Conservation (phyloP, 2,797 vertebrate species). For the Brotula barbata region DNA sequence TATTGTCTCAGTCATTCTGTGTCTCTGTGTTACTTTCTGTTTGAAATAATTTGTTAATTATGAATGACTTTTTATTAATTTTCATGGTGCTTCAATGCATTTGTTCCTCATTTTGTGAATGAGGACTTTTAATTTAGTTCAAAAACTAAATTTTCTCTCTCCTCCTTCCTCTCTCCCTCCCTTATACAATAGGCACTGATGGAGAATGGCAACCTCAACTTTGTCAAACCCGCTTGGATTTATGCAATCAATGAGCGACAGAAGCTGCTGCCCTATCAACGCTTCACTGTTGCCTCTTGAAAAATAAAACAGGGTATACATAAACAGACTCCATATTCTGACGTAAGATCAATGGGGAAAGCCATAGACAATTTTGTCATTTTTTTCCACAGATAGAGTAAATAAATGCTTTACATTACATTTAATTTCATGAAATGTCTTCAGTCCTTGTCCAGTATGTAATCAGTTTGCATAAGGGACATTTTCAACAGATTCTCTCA, state of each 20-base stretch:
- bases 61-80: no score
- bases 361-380: conserved; percentile 26
- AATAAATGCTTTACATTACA: conserved; percentile 5
- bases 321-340: neutral
- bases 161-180: neutral
- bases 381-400: conserved; percentile 2
- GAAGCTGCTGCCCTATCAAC: conserved; percentile 87
- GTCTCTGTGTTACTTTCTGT: no score
- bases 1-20: no score
- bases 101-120: no score
- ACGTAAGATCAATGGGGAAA: conserved; percentile 23
- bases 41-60: no score
- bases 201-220: conserved; percentile 86
- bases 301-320: conserved; percentile 10
- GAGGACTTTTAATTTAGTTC: no score
- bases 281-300: conserved; percentile 87
- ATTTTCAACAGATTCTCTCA: conserved; percentile 8
- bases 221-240: conserved; percentile 90
- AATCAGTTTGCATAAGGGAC: neutral
- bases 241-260: conserved; percentile 86
- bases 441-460: neutral
- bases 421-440: conserved; percentile 20
- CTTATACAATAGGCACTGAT: conserved; percentile 80
- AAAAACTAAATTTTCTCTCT: no score
- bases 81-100: no score